These are phyloP conservation scores for Tringa solitaria DNA, from an alignment of 2,113 vertebrate species.

Conservation along the genomic window DNA sequence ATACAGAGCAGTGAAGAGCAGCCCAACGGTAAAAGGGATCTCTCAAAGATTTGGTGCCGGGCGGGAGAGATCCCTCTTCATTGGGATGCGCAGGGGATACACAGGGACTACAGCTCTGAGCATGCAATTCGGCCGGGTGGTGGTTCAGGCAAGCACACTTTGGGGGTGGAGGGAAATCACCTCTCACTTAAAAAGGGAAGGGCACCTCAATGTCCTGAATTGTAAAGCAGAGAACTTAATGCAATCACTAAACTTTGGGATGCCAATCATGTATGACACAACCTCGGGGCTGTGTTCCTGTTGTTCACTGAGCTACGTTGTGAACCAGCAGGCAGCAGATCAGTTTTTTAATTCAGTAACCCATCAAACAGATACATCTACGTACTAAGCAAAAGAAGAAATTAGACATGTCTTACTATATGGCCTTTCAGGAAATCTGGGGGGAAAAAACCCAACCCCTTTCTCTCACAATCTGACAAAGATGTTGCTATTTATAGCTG, in stretches of 20 bases:
- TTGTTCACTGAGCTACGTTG: not conserved
- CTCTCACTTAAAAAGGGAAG: not conserved
- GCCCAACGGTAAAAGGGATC: not conserved
- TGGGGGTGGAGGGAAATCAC: not conserved
- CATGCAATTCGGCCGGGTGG: not conserved
- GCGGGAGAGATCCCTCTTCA: not conserved
- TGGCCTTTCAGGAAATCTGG: not conserved
- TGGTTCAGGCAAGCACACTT: not conserved
- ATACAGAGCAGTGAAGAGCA: not conserved
- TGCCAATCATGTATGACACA: not conserved
- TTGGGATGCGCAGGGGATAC: not conserved
- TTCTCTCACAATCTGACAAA: constrained; percentile 54
- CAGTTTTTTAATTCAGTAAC: not conserved
- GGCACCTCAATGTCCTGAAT: not conserved
- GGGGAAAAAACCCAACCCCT: not conserved
- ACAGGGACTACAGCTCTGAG: not conserved
- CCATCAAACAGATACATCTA: not conserved
- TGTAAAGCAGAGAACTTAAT: not conserved
- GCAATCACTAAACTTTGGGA: not conserved
- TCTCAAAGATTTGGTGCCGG: not conserved
- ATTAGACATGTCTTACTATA: not conserved
- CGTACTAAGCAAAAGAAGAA: not conserved
- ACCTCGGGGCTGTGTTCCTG: fast-evolving
- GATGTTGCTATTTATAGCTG: constrained; percentile 52
- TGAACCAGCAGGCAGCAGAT: not conserved